Evolutionary conservation across 1,140 invertebrate species (phyloP), one percentile per base, ranked within the genome.

Genomic region (Halesus radiatus): DNA sequence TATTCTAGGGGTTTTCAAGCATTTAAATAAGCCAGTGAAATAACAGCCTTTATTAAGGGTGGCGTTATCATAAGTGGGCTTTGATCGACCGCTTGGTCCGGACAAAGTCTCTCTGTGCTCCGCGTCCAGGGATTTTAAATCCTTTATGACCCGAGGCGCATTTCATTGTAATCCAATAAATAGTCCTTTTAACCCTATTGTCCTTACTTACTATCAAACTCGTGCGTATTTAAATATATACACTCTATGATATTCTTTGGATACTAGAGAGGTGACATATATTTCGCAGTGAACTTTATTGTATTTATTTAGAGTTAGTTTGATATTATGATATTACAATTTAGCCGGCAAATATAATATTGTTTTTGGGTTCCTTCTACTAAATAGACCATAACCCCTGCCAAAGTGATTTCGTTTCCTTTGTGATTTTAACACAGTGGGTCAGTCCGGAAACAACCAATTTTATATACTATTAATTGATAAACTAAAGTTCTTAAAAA

Each of bases 41-140:
- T 16, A 66, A 66, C 62, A 66, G 62, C 23, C 26, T 66, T 66
- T 66, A 29, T 66, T 29, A 26, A 60, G 62, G 62, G 62, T 37
- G 16, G 16, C 37, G 26, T 66, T 66, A 26, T 32, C 62, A 16
- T 66, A 66, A 66, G 62, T 66, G 62, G 29, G 29, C 62, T 29
- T 66, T 66, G 62, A 37, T 66, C 10, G 62, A 66, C 62, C 62
- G 62, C 23, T 32, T 29, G 16, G 29, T 32, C 26, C 26, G 62
- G 29, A 16, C 3, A 26, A 66, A 66, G 3, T 26, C 62, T 66
- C 29, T 37, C n/a, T 66, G 62, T 37, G 62, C 16, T 16, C 13
- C 16, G 26, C 4, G 26, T 16, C 62, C 16, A 4, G 29, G 62
- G 62, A 66, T 37, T 64, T 64, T 32, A 66, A 66, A 66, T 26